phyloP scores from a whole-genome alignment of 2,113 vertebrate species.

The Ranitomeya variabilis region DNA sequence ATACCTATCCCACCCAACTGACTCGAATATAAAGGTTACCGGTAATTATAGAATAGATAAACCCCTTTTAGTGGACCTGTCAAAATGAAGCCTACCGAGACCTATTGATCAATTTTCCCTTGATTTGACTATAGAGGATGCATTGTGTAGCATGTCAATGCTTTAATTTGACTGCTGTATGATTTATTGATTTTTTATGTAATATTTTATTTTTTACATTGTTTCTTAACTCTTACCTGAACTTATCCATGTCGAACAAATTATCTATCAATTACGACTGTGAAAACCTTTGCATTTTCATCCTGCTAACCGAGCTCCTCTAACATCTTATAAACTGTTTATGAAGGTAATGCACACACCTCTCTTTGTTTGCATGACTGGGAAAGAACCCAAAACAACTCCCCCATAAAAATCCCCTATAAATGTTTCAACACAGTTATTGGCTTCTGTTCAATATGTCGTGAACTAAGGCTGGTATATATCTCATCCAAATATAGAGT shows the following conservation, averaged over 20 bases:
- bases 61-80: too few relatives aligned
- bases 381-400: slow-evolving; percentile 52
- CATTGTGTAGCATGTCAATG: too few relatives aligned
- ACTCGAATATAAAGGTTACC: too few relatives aligned
- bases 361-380: slow-evolving; percentile 46
- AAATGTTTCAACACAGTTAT: slow-evolving; percentile 15
- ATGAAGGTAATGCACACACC: slow-evolving; percentile 19
- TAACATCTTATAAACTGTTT: not conserved
- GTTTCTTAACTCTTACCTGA: not conserved
- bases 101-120: too few relatives aligned
- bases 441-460: slow-evolving; percentile 35
- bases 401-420: slow-evolving; percentile 55
- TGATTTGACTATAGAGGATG: too few relatives aligned
- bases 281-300: not conserved
- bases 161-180: too few relatives aligned
- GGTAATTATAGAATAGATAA: too few relatives aligned
- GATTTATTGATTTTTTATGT: too few relatives aligned
- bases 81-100: too few relatives aligned
- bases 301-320: too few relatives aligned
- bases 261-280: not conserved
- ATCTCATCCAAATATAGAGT: not conserved
- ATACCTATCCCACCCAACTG: too few relatives aligned
- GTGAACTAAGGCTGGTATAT: not conserved
- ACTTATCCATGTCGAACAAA: not conserved
- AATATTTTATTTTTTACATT: too few relatives aligned